These are phyloP conservation scores for Tetrapedia diversipes DNA, from an alignment of 2,888 invertebrate genomes.

Conservation along the genomic window DNA sequence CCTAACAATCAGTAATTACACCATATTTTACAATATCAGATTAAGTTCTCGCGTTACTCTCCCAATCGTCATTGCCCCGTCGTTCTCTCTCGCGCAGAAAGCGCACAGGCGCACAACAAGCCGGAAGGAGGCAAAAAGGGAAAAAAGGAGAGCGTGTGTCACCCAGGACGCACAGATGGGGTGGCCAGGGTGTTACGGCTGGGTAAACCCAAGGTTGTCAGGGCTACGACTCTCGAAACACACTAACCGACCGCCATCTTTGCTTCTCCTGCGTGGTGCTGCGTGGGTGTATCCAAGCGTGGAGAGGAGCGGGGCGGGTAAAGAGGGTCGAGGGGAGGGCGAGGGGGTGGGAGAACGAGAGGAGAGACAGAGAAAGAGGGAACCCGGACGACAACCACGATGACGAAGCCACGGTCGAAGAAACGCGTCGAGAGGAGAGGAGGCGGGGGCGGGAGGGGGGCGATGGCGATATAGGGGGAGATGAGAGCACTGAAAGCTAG, in stretches of 20 bases:
- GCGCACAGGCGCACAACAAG: not conserved
- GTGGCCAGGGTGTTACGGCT: slow-evolving; percentile 75
- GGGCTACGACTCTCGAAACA: slow-evolving; percentile 82
- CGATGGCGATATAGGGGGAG: not conserved
- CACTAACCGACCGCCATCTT: slow-evolving; percentile 74
- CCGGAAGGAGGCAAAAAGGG: not conserved
- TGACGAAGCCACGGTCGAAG: not conserved
- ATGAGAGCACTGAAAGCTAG: not conserved
- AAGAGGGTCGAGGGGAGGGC: too few species aligned
- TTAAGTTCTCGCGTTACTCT: too few species aligned
- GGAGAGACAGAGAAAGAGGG: slow-evolving; percentile 45
- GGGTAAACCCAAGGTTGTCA: slow-evolving; percentile 81
- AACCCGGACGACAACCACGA: slow-evolving; percentile 19
- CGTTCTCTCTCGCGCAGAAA: not conserved
- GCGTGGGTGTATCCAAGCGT: slow-evolving; percentile 76
- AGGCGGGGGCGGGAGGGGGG: slow-evolving; percentile 1
- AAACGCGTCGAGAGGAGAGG: not conserved
- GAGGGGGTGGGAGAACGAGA: slow-evolving; percentile 58
- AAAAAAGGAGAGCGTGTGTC: slow-evolving; percentile 32
- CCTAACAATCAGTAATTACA: too few species aligned
- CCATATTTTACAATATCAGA: too few species aligned
- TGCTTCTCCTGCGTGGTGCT: slow-evolving; percentile 67
- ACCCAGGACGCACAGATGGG: slow-evolving; percentile 42
- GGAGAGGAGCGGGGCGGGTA: too few species aligned
- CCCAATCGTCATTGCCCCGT: not conserved